Conservation (phyloP, 2,797 vertebrate genomes). For the Hoplostethus mediterraneus region DNA sequence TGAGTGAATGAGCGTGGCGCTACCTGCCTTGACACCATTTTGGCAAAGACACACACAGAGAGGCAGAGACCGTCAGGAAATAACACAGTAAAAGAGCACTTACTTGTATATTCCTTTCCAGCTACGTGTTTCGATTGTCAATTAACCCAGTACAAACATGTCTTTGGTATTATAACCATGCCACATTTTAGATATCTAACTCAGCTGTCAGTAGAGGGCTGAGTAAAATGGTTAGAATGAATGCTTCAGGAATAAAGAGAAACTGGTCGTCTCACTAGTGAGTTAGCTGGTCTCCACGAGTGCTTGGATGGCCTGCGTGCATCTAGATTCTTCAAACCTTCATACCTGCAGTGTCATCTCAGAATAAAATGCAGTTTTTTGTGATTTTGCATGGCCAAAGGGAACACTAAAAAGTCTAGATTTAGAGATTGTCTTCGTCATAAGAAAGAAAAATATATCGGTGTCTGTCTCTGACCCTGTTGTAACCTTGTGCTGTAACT, state of each 20-base stretch:
- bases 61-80: background rate
- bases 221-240: background rate
- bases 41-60: background rate
- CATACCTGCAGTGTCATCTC: background rate
- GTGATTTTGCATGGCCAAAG: background rate
- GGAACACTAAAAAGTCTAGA: background rate
- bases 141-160: background rate
- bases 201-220: background rate
- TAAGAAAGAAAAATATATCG: too few relatives aligned
- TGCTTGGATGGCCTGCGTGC: background rate
- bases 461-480: too few relatives aligned
- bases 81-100: background rate
- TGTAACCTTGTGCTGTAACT: too few relatives aligned
- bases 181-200: background rate
- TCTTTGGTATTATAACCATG: background rate
- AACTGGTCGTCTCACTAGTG: background rate
- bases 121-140: background rate
- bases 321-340: background rate
- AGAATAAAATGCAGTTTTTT: background rate
- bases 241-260: background rate
- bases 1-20: background rate
- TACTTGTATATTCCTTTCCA: background rate
- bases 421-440: background rate
- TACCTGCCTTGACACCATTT: background rate
- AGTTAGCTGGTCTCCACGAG: too few relatives aligned